A percentile compares a stretch with the other conserved stretches of the same genome.
Evolutionary conservation across 2,888 invertebrate species (phyloP).

Genomic region (Lasioglossum zephyrum): DNA sequence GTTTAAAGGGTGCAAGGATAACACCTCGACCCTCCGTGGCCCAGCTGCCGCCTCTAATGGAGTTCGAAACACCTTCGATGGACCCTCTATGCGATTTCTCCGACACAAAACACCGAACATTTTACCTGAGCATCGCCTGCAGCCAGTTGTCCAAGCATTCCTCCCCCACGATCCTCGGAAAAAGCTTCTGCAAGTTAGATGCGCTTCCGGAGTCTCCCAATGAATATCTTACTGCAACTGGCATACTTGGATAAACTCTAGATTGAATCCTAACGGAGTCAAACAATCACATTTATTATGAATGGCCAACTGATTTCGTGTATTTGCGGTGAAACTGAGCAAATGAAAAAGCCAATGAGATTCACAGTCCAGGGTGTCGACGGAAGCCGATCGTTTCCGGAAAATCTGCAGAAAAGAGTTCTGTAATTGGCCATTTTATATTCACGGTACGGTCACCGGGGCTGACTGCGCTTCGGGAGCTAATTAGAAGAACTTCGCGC

Average conservation of each 20-base stretch:
- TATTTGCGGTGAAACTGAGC: not conserved
- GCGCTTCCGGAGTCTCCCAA: not conserved
- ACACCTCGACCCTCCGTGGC: not conserved
- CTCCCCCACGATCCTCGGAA: not conserved
- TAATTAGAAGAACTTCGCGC: not conserved
- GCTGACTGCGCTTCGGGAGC: not conserved
- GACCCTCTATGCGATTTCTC: not conserved
- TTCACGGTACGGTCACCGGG: not conserved
- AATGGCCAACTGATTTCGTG: not conserved
- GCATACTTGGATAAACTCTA: not conserved
- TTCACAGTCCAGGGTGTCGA: not conserved
- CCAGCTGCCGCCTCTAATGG: conserved; percentile 2
- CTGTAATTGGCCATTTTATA: conserved; percentile 4
- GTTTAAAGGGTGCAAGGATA: not conserved
- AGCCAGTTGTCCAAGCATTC: not conserved
- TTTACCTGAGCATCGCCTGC: not conserved
- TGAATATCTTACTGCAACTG: not conserved
- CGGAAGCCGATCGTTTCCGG: not conserved
- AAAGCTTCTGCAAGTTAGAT: not conserved
- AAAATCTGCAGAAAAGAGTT: not conserved
- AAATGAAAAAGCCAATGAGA: not conserved
- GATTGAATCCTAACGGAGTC: not conserved
- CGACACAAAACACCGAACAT: not conserved
- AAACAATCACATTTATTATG: not conserved
- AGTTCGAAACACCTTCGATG: not conserved